Conservation (phyloP, 2,113 vertebrate genomes). For the Rafetus swinhoei region DNA sequence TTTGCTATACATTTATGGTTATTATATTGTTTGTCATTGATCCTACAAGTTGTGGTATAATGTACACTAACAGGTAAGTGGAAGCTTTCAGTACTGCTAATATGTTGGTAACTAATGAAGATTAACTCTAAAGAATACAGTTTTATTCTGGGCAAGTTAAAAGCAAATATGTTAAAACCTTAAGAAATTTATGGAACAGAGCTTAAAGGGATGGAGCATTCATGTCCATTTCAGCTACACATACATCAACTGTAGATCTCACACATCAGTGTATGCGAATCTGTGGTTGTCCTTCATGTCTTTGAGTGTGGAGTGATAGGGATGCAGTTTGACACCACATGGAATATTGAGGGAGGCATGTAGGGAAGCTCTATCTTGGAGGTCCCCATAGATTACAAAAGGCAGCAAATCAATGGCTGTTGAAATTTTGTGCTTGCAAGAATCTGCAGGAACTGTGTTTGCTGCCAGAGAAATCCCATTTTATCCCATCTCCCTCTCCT, state of each 20-base stretch:
- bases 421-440: too few relatives aligned
- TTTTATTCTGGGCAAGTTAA: not conserved
- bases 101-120: not conserved
- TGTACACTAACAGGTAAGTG: not conserved
- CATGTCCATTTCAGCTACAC: not conserved
- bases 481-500: too few relatives aligned
- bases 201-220: not conserved
- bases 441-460: too few relatives aligned
- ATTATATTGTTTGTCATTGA: not conserved
- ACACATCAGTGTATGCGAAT: not conserved
- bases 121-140: not conserved
- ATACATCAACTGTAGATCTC: not conserved
- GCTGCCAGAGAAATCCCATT: too few relatives aligned
- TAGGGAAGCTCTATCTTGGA: too few relatives aligned
- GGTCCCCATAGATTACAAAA: too few relatives aligned
- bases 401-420: too few relatives aligned
- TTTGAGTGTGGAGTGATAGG: too few relatives aligned
- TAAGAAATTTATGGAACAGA: not conserved
- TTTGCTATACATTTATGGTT: not conserved
- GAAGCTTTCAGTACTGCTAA: not conserved
- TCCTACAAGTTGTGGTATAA: not conserved
- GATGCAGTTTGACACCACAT: too few relatives aligned
- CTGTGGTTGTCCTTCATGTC: too few relatives aligned
- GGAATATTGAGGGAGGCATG: too few relatives aligned
- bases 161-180: not conserved